A percentile compares a stretch with the other conserved stretches of the same genome.
phyloP scores from a whole-genome alignment of 92 coral and sea anemone genomes.

The Pocillopora grandis region DNA sequence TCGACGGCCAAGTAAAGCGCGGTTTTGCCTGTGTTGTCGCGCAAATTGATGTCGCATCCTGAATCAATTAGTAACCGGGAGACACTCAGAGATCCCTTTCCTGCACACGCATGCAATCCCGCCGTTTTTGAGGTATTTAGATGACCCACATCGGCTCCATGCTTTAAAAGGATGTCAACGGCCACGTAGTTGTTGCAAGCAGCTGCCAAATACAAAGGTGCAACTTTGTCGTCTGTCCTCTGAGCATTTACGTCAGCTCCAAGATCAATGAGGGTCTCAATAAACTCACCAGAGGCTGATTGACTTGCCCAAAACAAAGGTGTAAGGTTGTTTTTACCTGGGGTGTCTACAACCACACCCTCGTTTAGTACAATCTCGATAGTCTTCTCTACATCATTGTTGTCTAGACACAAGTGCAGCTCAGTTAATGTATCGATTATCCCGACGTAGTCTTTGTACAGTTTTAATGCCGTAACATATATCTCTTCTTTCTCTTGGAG shows the following conservation, averaged over 20 bases:
- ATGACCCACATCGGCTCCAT: not conserved
- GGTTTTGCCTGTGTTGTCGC: not conserved
- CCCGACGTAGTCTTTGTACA: not conserved
- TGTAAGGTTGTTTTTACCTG: not conserved
- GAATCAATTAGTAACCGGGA: not conserved
- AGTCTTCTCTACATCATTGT: not conserved
- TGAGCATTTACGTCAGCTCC: constrained; percentile 3
- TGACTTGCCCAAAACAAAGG: not conserved
- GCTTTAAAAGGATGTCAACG: not conserved
- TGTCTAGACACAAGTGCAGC: not conserved
- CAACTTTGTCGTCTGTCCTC: not conserved
- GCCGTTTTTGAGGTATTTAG: not conserved
- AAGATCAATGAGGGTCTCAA: constrained; percentile 13
- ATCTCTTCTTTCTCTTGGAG: not conserved
- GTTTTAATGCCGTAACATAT: not conserved
- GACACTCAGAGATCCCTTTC: not conserved
- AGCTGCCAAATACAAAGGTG: not conserved
- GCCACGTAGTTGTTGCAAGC: not conserved
- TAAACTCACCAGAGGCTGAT: not conserved
- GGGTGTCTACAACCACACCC: not conserved
- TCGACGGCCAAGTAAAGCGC: not conserved
- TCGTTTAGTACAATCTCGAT: not conserved
- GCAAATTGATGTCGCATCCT: not conserved
- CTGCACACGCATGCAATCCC: not conserved
- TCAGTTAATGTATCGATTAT: not conserved